Percentiles rank a stretch among this genome's conserved stretches.
These are phyloP conservation scores for Oreotrochilus melanogaster DNA, from an alignment of 2,113 vertebrate species.

Conservation along the genomic window DNA sequence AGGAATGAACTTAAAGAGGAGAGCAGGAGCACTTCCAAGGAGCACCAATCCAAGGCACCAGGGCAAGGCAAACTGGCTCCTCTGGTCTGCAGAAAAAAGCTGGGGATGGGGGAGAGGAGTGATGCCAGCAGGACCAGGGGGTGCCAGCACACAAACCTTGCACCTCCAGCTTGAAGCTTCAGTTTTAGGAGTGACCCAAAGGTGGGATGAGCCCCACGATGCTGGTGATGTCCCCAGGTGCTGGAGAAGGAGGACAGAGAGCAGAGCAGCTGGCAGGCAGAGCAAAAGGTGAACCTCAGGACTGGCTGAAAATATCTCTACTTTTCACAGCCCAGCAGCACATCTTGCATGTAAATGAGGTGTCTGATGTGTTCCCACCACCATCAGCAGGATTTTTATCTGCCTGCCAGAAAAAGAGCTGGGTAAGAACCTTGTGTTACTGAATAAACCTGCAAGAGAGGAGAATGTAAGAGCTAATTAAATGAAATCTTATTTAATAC, in stretches of 20 bases:
- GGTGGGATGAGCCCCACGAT: accelerated
- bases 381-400: conserved; percentile 68
- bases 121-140: not conserved
- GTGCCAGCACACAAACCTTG: not conserved
- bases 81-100: not conserved
- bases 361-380: conserved; percentile 20
- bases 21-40: not conserved
- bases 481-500: conserved; percentile 46
- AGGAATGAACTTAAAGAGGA: not conserved
- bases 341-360: not conserved
- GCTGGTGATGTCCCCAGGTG: accelerated
- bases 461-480: conserved; percentile 37
- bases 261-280: not conserved
- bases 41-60: not conserved
- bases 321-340: conserved; percentile 3
- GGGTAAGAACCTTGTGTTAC: not conserved
- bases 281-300: conserved; percentile 13
- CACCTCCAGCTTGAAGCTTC: not conserved
- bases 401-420: conserved; percentile 21
- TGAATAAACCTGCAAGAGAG: conserved; percentile 16
- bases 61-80: not conserved
- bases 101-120: not conserved
- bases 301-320: not conserved
- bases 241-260: not conserved
- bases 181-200: not conserved